Evolutionary conservation across 2,113 vertebrate species (phyloP), one percentile per base, ranked within the genome.

Genomic region (Xiphophorus maculatus): DNA sequence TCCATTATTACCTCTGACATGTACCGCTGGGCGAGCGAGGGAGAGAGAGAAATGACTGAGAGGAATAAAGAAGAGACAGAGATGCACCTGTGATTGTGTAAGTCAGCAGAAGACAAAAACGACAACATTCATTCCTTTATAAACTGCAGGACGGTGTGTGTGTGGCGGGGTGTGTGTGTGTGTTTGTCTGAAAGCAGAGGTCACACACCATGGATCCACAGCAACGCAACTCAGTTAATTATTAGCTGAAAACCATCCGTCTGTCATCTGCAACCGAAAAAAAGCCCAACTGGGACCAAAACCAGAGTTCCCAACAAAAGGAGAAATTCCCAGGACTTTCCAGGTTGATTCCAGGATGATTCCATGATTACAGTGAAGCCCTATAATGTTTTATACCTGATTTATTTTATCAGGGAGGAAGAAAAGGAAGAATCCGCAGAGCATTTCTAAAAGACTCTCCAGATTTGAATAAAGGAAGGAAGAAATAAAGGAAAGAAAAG

Each of bases 1-100:
- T 86, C 84, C 88, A 74, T 91, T 89, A 93, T 89, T 87, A 74
- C 74, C 82, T 69, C 88, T 89, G 91, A 91, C 91, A 84, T 82
- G 80, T 66, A 87, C 82, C 75, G 82, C 89, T 88, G 85, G 10
- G 88, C 33, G 75, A 62, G 74, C 72, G 76, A 61, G 83, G 37
- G 71, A 37, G 75, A 69, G 74, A 37, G 27, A 78, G 33, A 7
- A 15, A 69, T 62, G 85, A 81, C 66, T 75, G 87, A 81, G 51
- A 58, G 51, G 28, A 35, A 72, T 66, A 73, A 76, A 33, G 79
- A 28, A 28, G 66, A 66, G 76, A 76, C 80, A 80, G 66, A 77
- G 83, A 83, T 74, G 77, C 82, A 81, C 80, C n/a, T 28, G 42
- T 51, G 54, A 65, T 11, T 48, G 63, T 35, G 69, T 22, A 25